Conservation (phyloP, 2,113 vertebrate species). For the Tamias sibiricus region DNA sequence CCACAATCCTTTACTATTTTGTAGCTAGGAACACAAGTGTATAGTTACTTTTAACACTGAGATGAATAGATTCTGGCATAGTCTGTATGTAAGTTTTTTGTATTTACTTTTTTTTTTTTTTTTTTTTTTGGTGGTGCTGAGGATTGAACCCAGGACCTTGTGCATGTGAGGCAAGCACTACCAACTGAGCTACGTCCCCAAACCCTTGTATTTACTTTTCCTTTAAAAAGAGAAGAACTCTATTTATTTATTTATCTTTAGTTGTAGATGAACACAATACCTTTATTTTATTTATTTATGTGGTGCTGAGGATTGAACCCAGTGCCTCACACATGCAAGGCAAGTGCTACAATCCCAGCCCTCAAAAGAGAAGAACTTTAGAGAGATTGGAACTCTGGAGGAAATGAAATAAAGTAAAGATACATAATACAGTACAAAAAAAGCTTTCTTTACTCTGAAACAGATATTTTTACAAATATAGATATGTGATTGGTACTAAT, state of each 20-base stretch:
- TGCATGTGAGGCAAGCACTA: too few species aligned
- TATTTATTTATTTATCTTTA: too few species aligned
- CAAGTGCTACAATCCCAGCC: too few species aligned
- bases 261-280: too few species aligned
- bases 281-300: too few species aligned
- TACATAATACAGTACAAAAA: not conserved
- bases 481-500: not conserved
- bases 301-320: too few species aligned
- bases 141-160: too few species aligned
- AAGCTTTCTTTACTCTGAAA: not conserved
- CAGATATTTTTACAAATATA: not conserved
- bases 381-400: not conserved
- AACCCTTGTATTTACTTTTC: too few species aligned
- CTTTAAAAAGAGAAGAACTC: too few species aligned
- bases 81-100: conserved; percentile 14
- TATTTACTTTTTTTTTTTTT: not conserved
- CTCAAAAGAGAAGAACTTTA: not conserved
- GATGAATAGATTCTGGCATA: not conserved
- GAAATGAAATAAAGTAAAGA: conserved; percentile 34
- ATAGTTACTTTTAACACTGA: not conserved
- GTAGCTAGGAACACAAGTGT: not conserved
- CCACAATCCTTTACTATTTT: not conserved
- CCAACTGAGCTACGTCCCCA: too few species aligned
- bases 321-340: too few species aligned
- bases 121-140: too few species aligned